Base-by-base conservation (phyloP, 2,888 invertebrate genomes). In the Megalurothrips usitatus region DNA sequence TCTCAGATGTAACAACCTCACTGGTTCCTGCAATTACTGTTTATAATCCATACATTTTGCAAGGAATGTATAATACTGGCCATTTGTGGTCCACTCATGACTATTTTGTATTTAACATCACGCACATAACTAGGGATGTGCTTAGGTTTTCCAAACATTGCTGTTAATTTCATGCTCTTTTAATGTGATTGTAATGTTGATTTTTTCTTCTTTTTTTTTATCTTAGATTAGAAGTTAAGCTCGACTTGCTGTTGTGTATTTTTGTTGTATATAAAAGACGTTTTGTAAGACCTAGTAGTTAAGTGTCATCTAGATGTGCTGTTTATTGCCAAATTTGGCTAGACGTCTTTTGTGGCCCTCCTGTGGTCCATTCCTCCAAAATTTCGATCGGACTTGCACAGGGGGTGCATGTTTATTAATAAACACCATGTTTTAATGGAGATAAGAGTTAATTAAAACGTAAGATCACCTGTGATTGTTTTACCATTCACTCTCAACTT, bases 11-110 rank as follows among this genome's bases (percentile, higher is more conserved):
- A 75, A 75, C 68, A 12, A 26, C 26, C 26, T 12, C 23, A 75
- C 68, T 12, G 68, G 68, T 75, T 75, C 68, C 68, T 75, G 68
- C 68, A 75, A 75, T 26, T 75, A 75, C n/a, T n/a, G n/a, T 75
- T 75, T 26, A 75, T 75, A 75, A 75, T 26, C 23, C 1, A 12
- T 75, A 26, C 12, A 10, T 75, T 75, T 75, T 75, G 11, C 26
- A 75, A 75, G 58, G 68, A 75, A 12, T 75, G 68, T 75, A 26
- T 75, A 26, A 9, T 75, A 26, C 26, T 75, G 68, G 68, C 23
- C 68, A 75, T 75, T 26, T 75, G 68, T 75, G 68, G 26, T 75
- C 1, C 23, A 75, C 68, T 26, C 68, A 75, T 75, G 26, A 75
- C 68, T 26, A 75, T 75, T 75, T 75, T 75, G 68, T 75, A 75